Percentiles rank a stretch among this genome's conserved stretches.
phyloP scores from a whole-genome alignment of 2,113 vertebrate genomes.

The Megalops atlanticus region DNA sequence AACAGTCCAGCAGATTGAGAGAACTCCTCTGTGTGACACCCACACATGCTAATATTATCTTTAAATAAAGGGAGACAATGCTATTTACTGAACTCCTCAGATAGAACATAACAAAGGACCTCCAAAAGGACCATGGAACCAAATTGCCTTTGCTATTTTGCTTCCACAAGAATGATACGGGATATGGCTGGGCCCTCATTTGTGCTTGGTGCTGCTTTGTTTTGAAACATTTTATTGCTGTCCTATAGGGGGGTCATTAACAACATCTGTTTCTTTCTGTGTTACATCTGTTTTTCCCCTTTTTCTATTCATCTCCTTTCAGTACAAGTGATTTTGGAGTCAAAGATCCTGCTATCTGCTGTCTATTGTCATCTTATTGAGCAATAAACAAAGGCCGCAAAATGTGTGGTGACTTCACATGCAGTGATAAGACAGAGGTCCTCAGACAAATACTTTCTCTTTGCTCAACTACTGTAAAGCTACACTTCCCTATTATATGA shows the following conservation, averaged over 20 bases:
- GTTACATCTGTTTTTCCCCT: conserved; percentile 20
- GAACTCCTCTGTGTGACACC: conserved; percentile 15
- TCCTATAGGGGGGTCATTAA: conserved; percentile 31
- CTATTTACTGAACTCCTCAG: background rate
- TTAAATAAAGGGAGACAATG: conserved; percentile 17
- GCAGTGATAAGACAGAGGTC: background rate
- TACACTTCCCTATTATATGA: too few species aligned
- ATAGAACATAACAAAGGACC: conserved; percentile 2
- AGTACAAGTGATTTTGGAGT: background rate
- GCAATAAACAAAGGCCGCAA: background rate
- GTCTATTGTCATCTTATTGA: background rate
- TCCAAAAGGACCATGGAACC: conserved; percentile 8
- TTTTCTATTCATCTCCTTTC: background rate
- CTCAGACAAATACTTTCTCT: background rate
- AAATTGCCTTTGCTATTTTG: conserved; percentile 20
- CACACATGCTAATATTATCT: conserved; percentile 26
- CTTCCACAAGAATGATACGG: conserved; percentile 27
- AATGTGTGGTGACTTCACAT: background rate
- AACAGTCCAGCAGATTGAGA: background rate
- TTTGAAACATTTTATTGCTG: conserved; percentile 13
- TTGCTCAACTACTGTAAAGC: too few species aligned
- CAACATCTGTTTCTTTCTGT: conserved; percentile 37
- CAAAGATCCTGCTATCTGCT: conserved; percentile 3
- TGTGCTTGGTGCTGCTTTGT: conserved; percentile 14
- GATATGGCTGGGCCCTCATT: background rate